phyloP scores from a whole-genome alignment of 2,797 vertebrate genomes.

The Xenentodon cancila region DNA sequence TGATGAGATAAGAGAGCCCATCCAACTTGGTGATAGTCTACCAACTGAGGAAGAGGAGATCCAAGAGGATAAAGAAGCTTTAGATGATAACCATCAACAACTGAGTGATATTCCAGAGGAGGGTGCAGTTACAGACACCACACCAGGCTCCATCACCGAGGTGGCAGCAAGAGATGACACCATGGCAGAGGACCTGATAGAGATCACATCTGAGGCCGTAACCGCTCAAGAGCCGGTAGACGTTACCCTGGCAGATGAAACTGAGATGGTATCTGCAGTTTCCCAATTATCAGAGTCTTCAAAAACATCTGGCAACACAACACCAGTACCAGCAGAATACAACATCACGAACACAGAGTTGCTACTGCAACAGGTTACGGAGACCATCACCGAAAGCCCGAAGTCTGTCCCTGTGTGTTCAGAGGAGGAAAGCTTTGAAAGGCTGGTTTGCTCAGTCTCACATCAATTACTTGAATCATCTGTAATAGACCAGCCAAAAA shows the following conservation, averaged over 20 bases:
- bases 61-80: constrained; percentile 52
- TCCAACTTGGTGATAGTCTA: constrained; percentile 8
- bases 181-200: constrained; percentile 79
- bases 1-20: constrained; percentile 27
- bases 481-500: constrained; percentile 46
- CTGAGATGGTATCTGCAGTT: constrained; percentile 95
- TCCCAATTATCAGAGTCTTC: constrained; percentile 89
- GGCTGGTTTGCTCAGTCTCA: constrained; percentile 33
- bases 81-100: constrained; percentile 73
- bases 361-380: constrained; percentile 83
- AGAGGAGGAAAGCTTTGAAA: constrained; percentile 44
- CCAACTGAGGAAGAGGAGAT: constrained; percentile 33
- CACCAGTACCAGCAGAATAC: constrained; percentile 83
- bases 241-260: constrained; percentile 84
- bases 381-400: constrained; percentile 76
- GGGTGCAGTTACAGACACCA: constrained; percentile 76
- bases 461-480: constrained; percentile 47
- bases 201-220: constrained; percentile 85
- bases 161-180: constrained; percentile 76
- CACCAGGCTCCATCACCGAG: constrained; percentile 67
- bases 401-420: constrained; percentile 46
- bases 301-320: constrained; percentile 88
- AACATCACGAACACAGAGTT: constrained; percentile 75
- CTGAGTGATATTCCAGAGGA: constrained; percentile 80
- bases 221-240: constrained; percentile 84